Evolutionary conservation across 2,797 vertebrate species (phyloP).

Genomic region (Philypnodon macrostomus): DNA sequence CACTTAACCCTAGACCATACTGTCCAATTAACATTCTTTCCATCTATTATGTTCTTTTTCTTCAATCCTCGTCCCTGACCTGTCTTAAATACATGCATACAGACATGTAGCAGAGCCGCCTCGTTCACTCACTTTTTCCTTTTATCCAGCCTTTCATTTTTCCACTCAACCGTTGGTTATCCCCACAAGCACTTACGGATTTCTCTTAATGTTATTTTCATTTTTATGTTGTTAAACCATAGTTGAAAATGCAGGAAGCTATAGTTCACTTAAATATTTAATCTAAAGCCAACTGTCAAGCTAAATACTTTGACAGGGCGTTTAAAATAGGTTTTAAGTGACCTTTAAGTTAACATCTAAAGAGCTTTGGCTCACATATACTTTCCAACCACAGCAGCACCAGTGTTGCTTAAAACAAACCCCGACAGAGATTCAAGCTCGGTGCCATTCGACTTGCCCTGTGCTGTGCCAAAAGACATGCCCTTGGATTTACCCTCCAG

Average conservation of each 20-base stretch:
- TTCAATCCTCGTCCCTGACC: conserved; percentile 18
- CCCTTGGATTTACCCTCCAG: conserved; percentile 22
- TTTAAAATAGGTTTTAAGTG: conserved; percentile 27
- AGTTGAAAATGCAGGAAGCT: conserved; percentile 13
- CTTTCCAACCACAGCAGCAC: conserved; percentile 29
- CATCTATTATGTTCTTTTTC: conserved; percentile 24
- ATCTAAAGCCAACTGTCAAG: conserved; percentile 19
- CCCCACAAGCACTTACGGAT: conserved; percentile 12
- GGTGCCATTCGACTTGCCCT: conserved; percentile 17
- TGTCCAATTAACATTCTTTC: conserved; percentile 46
- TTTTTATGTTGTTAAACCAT: conserved; percentile 18
- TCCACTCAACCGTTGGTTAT: conserved; percentile 25
- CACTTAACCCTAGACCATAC: conserved; percentile 19
- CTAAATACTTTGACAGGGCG: conserved; percentile 20
- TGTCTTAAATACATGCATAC: conserved; percentile 23
- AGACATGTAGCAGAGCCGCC: conserved; percentile 20
- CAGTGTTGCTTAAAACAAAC: conserved; percentile 32
- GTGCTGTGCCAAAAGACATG: conserved; percentile 13
- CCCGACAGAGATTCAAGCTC: conserved; percentile 4
- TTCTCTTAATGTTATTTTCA: conserved; percentile 24
- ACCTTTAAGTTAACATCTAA: conserved; percentile 34
- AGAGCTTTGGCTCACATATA: conserved; percentile 30
- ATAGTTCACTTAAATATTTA: conserved; percentile 10
- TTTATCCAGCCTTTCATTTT: conserved; percentile 13
- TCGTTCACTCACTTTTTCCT: conserved; percentile 12